A percentile compares a stretch with the other conserved stretches of the same genome.
phyloP scores from a whole-genome alignment of 2,888 invertebrate genomes.

The Perdita meconis region DNA sequence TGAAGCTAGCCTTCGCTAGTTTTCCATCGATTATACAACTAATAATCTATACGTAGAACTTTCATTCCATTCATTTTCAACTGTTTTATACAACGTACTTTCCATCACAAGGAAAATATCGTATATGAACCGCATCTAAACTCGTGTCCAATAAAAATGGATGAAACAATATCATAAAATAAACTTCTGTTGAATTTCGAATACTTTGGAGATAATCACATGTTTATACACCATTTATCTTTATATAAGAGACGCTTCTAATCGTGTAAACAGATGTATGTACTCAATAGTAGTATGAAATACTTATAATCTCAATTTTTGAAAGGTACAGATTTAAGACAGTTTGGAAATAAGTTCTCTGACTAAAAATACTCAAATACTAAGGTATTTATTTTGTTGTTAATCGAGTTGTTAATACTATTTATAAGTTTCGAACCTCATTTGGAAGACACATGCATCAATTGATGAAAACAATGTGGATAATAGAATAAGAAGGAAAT shows the following conservation, averaged over 20 bases:
- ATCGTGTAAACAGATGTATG: not conserved
- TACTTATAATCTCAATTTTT: not conserved
- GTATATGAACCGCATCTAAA: no score
- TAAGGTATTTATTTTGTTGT: not conserved
- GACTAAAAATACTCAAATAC: not conserved
- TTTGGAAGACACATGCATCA: no score
- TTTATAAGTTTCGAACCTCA: no score
- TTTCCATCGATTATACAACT: no score
- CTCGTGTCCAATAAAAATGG: not conserved
- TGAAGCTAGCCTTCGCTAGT: no score
- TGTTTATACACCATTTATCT: not conserved
- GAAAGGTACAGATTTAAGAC: not conserved
- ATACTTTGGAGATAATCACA: not conserved
- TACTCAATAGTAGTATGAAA: not conserved
- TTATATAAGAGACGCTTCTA: not conserved
- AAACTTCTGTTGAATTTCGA: not conserved
- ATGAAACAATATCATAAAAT: not conserved
- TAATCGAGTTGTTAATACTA: no score
- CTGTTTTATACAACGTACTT: no score
- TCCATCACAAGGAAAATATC: no score
- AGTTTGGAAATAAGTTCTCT: not conserved
- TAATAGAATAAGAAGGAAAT: no score
- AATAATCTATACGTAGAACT: no score
- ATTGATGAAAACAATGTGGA: no score
- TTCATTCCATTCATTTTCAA: no score